Evolutionary conservation across 2,888 invertebrate genomes (phyloP).

Genomic region (Drosophila prolongata): DNA sequence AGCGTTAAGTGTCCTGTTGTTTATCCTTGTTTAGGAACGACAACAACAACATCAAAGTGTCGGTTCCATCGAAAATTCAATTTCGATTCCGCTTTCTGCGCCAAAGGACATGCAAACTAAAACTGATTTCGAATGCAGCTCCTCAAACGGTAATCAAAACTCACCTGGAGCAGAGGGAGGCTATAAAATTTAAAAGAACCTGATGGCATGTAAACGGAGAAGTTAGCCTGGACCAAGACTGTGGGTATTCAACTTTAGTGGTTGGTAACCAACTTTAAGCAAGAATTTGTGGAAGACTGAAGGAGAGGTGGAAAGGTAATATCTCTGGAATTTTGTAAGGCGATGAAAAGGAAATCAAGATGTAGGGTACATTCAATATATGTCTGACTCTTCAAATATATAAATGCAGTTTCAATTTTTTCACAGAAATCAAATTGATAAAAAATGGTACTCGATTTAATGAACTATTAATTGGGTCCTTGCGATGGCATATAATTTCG

Average conservation of each 20-base stretch:
- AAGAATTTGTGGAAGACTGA: slow-evolving; percentile 1
- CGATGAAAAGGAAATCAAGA: slow-evolving; percentile 5
- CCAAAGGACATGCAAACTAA: slow-evolving; percentile 74
- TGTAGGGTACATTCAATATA: no score
- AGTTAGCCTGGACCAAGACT: slow-evolving; percentile 6
- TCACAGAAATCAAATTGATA: no score
- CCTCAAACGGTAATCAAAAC: slow-evolving; percentile 56
- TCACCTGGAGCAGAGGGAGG: slow-evolving; percentile 43
- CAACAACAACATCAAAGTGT: slow-evolving; percentile 49
- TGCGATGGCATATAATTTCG: no score
- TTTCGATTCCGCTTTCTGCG: slow-evolving; percentile 69
- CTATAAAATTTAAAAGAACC: slow-evolving; percentile 47
- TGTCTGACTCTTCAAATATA: neutral
- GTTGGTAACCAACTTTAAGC: slow-evolving; percentile 36
- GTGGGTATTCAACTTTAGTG: slow-evolving; percentile 14
- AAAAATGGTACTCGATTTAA: no score
- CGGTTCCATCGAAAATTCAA: slow-evolving; percentile 54
- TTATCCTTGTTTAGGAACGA: slow-evolving; percentile 29
- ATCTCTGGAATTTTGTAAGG: neutral
- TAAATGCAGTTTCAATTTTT: neutral
- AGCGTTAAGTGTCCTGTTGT: slow-evolving; percentile 32
- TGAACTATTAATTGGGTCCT: no score
- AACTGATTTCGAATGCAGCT: slow-evolving; percentile 78
- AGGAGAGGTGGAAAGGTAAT: slow-evolving; percentile 2
- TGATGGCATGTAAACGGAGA: slow-evolving; percentile 66